phyloP scores from a whole-genome alignment of 1,140 invertebrate genomes.

The Eufriesea mexicana region DNA sequence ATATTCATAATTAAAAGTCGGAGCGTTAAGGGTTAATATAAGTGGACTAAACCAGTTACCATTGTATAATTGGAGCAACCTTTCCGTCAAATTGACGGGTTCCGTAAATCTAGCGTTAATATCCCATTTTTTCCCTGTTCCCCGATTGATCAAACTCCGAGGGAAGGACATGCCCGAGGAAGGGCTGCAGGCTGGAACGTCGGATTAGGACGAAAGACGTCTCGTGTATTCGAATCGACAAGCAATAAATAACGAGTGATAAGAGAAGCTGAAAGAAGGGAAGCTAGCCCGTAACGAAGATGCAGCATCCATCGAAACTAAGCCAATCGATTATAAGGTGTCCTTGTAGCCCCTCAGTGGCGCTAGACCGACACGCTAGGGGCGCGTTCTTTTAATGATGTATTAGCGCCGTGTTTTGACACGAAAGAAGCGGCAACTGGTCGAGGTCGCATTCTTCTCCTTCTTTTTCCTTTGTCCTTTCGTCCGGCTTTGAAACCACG shows the following conservation, averaged over 20 bases:
- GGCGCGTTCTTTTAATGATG: conserved; percentile 70
- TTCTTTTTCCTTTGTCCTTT: conserved; percentile 58
- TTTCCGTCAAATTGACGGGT: too few species aligned
- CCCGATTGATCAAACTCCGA: too few species aligned
- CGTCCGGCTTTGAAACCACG: conserved; percentile 56
- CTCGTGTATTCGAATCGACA: background rate
- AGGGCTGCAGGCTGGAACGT: too few species aligned
- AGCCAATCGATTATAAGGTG: conserved; percentile 68
- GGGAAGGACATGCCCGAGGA: background rate
- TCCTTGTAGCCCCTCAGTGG: conserved; percentile 46
- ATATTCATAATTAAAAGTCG: too few species aligned
- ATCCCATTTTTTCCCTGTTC: too few species aligned
- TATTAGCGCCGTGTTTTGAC: conserved; percentile 74
- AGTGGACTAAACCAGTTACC: too few species aligned
- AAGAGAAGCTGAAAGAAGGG: background rate
- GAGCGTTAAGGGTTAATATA: too few species aligned
- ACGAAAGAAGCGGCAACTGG: conserved; percentile 68
- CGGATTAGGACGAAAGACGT: background rate
- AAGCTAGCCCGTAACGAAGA: conserved; percentile 1
- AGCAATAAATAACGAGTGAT: conserved; percentile 33
- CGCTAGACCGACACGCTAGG: conserved; percentile 49
- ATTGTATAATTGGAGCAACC: too few species aligned
- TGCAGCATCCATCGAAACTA: conserved; percentile 28
- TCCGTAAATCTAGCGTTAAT: too few species aligned
- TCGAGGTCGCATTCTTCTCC: conserved; percentile 62